Conservation (phyloP, 1,140 invertebrate genomes). For the Copidosoma floridanum region DNA sequence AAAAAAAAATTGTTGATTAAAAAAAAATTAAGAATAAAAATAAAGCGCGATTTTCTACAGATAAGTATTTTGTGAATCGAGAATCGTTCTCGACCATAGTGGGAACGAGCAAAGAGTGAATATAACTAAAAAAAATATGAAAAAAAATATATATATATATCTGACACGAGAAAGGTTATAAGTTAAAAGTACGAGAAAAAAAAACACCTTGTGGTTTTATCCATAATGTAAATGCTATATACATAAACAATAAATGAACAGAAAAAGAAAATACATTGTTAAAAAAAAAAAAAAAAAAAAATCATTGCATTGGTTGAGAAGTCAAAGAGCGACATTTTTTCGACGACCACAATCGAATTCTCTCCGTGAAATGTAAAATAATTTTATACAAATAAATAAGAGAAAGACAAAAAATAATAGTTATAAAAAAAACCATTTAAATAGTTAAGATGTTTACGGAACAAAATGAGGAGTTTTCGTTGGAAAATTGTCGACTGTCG, state of each 20-base stretch:
- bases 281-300: background rate
- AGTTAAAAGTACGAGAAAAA: background rate
- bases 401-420: background rate
- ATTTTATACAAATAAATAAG: conserved; percentile 23
- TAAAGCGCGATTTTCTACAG: conserved; percentile 20
- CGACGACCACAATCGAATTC: background rate
- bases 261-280: background rate
- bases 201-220: conserved; percentile 9
- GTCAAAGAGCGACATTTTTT: conserved; percentile 9
- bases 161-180: too few relatives aligned
- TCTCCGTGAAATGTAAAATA: conserved; percentile 17
- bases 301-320: too few relatives aligned
- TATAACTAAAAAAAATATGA: background rate
- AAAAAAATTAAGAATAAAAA: too few relatives aligned
- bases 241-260: background rate
- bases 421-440: conserved; percentile 2
- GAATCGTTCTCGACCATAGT: conserved; percentile 12
- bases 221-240: conserved; percentile 18
- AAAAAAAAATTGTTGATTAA: conserved; percentile 22
- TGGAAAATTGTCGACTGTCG: conserved; percentile 5
- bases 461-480: background rate
- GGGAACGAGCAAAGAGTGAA: conserved; percentile 9
- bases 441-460: conserved; percentile 8
- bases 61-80: conserved; percentile 24
- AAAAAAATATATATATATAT: background rate